Evolutionary conservation across 2,113 vertebrate genomes (phyloP).

Genomic region (Aspidoscelis tigris): DNA sequence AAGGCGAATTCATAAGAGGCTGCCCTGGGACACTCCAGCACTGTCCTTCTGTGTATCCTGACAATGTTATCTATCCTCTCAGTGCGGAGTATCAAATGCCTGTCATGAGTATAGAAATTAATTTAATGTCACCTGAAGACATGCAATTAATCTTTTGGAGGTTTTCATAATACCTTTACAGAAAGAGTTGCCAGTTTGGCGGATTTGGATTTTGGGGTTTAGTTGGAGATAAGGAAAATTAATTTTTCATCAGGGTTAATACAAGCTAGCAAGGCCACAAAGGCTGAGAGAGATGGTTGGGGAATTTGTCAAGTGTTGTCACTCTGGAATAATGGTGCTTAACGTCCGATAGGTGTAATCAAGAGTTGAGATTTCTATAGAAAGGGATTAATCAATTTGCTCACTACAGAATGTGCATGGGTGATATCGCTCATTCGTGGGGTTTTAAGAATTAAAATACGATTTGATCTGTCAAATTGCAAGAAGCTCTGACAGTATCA

Average conservation of each 20-base stretch:
- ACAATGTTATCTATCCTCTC: constrained; percentile 97
- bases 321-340: constrained; percentile 93
- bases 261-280: constrained; percentile 90
- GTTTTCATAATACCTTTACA: constrained; percentile 96
- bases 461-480: constrained; percentile 95
- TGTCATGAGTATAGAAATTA: constrained; percentile 91
- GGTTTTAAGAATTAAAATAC: constrained; percentile 82
- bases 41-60: constrained; percentile 87
- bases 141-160: constrained; percentile 97
- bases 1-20: constrained; percentile 82
- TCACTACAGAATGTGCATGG: constrained; percentile 84
- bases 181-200: constrained; percentile 94
- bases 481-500: constrained; percentile 76
- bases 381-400: constrained; percentile 96
- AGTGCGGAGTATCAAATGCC: constrained; percentile 84
- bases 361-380: constrained; percentile 94
- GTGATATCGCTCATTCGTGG: constrained; percentile 79
- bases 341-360: constrained; percentile 93
- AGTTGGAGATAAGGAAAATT: constrained; percentile 98
- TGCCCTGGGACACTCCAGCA: constrained; percentile 83
- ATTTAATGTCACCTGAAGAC: constrained; percentile 92
- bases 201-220: constrained; percentile 98
- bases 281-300: constrained; percentile 84
- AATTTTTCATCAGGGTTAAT: constrained; percentile 99
- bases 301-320: constrained; percentile 94